phyloP scores from a whole-genome alignment of 2,888 invertebrate species.

The Mimas tiliae region DNA sequence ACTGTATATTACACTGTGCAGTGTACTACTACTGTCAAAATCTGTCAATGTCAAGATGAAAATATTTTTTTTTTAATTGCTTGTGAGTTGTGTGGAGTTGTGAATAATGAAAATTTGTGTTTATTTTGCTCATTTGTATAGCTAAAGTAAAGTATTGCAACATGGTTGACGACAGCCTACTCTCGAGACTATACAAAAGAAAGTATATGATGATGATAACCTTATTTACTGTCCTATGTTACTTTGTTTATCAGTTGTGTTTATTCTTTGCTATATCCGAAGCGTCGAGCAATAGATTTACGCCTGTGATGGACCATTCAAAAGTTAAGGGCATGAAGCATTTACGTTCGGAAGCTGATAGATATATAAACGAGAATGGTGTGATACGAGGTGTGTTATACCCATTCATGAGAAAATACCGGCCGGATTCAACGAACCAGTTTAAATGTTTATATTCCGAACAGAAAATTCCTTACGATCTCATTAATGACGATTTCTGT shows the following conservation, averaged over 20 bases:
- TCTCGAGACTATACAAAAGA: conserved; percentile 70
- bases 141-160: neutral
- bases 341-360: conserved; percentile 66
- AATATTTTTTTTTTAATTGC: neutral
- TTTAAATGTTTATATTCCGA: conserved; percentile 74
- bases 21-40: too few relatives aligned
- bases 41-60: neutral
- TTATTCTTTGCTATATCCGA: conserved; percentile 72
- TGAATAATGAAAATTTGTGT: conserved; percentile 4
- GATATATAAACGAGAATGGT: conserved; percentile 70
- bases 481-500: conserved; percentile 93
- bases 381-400: conserved; percentile 71
- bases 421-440: conserved; percentile 63
- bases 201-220: conserved; percentile 70
- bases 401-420: conserved; percentile 64
- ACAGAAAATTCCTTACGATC: conserved; percentile 64
- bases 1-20: too few relatives aligned
- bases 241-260: conserved; percentile 74
- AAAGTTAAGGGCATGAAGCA: conserved; percentile 53
- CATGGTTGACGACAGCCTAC: conserved; percentile 1
- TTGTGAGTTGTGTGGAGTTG: neutral
- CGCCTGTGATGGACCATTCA: conserved; percentile 58
- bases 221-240: conserved; percentile 63
- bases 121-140: neutral
- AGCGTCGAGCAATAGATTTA: conserved; percentile 49